Evolutionary conservation across 2,113 vertebrate genomes (phyloP).

Genomic region (Tragelaphus imberbis): DNA sequence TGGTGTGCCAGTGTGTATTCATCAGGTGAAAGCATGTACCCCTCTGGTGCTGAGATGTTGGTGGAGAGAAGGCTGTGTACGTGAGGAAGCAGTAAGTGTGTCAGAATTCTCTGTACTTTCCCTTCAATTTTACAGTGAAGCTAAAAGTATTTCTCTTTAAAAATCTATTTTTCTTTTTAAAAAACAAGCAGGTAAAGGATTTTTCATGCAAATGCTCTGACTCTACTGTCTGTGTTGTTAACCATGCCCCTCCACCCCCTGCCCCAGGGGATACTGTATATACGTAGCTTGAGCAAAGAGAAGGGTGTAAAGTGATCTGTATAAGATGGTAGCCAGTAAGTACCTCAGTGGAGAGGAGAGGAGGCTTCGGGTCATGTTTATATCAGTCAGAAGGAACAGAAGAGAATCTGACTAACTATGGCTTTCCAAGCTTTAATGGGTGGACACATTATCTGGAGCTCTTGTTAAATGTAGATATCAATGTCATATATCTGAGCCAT

Average conservation of each 20-base stretch:
- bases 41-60: not conserved
- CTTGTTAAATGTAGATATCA: not conserved
- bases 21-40: not conserved
- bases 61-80: not conserved
- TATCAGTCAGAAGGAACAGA: not conserved
- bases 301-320: not conserved
- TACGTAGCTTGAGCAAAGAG: not conserved
- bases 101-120: not conserved
- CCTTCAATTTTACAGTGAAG: not conserved
- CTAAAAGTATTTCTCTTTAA: not conserved
- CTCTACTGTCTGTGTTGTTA: not conserved
- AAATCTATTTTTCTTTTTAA: not conserved
- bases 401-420: not conserved
- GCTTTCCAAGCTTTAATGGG: not conserved
- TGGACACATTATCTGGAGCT: not conserved
- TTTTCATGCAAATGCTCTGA: not conserved
- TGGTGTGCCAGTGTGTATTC: not conserved
- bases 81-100: not conserved
- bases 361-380: not conserved
- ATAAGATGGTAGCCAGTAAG: not conserved
- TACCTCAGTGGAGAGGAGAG: too few relatives aligned
- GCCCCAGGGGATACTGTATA: not conserved
- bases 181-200: not conserved
- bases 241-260: too few relatives aligned
- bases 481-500: not conserved